Conservation (phyloP, 2,797 vertebrate species). For the Myotis myotis region DNA sequence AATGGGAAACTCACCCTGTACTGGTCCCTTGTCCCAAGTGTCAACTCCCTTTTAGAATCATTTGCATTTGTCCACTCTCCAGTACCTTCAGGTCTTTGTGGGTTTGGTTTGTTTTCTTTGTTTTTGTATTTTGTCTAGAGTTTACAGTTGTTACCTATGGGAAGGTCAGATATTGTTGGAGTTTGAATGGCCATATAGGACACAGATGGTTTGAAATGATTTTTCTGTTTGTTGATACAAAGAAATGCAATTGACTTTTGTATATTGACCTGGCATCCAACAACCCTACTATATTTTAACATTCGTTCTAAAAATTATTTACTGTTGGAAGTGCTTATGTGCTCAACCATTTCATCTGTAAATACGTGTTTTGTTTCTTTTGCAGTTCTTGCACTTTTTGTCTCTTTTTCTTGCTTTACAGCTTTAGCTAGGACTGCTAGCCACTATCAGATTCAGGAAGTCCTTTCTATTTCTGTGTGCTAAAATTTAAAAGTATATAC, state of each 20-base stretch:
- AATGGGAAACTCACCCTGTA: neutral
- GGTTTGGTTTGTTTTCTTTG: constrained; percentile 2
- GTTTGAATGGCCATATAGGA: neutral
- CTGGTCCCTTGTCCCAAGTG: neutral
- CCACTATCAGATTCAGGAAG: neutral
- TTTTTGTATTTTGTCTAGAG: neutral
- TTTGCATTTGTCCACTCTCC: neutral
- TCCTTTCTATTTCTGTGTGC: neutral
- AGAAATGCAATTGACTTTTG: neutral
- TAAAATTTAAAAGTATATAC: neutral
- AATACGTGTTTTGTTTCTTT: neutral
- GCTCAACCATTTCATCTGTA: neutral
- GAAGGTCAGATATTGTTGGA: neutral
- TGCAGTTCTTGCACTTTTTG: neutral
- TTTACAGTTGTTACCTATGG: neutral
- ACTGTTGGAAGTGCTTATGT: neutral
- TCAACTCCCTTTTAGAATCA: neutral
- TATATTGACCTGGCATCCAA: neutral
- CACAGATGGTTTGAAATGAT: constrained; percentile 33
- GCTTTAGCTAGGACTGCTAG: neutral
- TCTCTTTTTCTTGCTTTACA: neutral
- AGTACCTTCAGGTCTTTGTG: neutral
- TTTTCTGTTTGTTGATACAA: constrained; percentile 19
- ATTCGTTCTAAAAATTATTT: neutral
- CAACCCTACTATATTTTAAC: neutral